Conservation (phyloP, 1,140 invertebrate genomes). For the Drosophila seguyi region DNA sequence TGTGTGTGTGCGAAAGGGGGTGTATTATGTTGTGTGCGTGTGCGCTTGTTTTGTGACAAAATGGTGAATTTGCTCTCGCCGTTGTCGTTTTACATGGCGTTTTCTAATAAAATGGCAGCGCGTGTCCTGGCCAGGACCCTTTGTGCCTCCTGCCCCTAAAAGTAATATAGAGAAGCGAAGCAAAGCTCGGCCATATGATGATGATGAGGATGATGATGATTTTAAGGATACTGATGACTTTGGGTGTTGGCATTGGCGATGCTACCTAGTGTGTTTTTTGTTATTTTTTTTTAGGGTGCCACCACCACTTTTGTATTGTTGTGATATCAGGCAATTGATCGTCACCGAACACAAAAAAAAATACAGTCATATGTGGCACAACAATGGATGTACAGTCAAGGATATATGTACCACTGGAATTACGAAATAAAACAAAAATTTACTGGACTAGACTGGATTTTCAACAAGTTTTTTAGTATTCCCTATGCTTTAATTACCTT, state of each 20-base stretch:
- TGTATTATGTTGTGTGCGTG: conserved; percentile 22
- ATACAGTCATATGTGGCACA: neutral
- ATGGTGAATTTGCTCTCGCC: conserved; percentile 72
- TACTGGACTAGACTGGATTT: neutral
- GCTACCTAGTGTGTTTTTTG: conserved; percentile 17
- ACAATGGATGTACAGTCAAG: conserved; percentile 7
- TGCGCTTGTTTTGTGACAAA: conserved; percentile 62
- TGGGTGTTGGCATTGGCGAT: conserved; percentile 25
- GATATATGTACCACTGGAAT: neutral
- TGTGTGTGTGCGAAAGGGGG: conserved; percentile 21
- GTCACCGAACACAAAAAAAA: neutral
- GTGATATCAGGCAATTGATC: conserved; percentile 12
- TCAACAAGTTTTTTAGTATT: neutral
- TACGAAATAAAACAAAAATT: neutral
- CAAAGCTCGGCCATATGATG: neutral
- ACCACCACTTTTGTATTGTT: neutral
- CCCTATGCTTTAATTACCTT: neutral
- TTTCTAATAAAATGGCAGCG: conserved; percentile 82
- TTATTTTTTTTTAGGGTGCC: conserved; percentile 9
- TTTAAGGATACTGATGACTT: conserved; percentile 19
- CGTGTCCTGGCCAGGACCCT: conserved; percentile 36
- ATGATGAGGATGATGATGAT: conserved; percentile 1
- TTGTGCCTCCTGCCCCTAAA: conserved; percentile 14
- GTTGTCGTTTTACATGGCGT: conserved; percentile 71
- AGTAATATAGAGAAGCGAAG: conserved; percentile 1